These are phyloP conservation scores for Branchellion lobata DNA, from an alignment of 2,888 invertebrate genomes.

Conservation along the genomic window DNA sequence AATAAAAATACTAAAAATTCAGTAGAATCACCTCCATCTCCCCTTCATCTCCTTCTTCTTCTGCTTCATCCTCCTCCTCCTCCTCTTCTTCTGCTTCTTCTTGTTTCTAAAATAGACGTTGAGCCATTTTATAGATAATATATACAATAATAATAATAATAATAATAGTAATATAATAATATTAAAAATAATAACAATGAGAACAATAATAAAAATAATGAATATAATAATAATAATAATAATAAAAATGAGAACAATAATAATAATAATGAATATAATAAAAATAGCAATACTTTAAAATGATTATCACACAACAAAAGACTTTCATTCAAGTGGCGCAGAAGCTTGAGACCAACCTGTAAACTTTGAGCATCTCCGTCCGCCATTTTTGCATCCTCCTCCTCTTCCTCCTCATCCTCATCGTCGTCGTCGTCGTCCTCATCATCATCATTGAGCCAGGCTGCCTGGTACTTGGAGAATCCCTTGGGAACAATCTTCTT, in stretches of 20 bases:
- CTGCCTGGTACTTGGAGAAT: slow-evolving; percentile 94
- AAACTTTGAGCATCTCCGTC: slow-evolving; percentile 4
- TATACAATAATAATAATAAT: no score
- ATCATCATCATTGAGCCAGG: slow-evolving; percentile 68
- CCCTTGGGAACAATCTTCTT: slow-evolving; percentile 84
- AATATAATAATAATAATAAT: no score
- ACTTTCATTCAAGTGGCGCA: no score
- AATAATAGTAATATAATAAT: neutral
- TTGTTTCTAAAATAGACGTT: no score
- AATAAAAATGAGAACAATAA: no score
- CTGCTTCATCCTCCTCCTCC: slow-evolving; percentile 9
- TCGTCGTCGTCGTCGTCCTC: slow-evolving; percentile 63
- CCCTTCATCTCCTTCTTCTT: slow-evolving; percentile 43
- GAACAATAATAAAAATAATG: slow-evolving; percentile 6
- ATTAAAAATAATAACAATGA: neutral
- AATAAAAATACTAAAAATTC: no score
- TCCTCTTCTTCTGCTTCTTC: neutral
- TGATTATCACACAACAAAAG: no score
- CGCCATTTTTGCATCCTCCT: slow-evolving; percentile 32
- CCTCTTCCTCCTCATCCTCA: slow-evolving; percentile 47
- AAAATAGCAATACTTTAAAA: no score
- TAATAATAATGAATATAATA: no score
- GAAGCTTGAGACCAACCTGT: neutral
- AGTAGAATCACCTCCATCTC: slow-evolving; percentile 44
- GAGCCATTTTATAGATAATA: no score